A percentile compares a stretch with the other conserved stretches of the same genome.
Evolutionary conservation across 2,888 invertebrate species (phyloP).

Genomic region (Plagodis pulveraria): DNA sequence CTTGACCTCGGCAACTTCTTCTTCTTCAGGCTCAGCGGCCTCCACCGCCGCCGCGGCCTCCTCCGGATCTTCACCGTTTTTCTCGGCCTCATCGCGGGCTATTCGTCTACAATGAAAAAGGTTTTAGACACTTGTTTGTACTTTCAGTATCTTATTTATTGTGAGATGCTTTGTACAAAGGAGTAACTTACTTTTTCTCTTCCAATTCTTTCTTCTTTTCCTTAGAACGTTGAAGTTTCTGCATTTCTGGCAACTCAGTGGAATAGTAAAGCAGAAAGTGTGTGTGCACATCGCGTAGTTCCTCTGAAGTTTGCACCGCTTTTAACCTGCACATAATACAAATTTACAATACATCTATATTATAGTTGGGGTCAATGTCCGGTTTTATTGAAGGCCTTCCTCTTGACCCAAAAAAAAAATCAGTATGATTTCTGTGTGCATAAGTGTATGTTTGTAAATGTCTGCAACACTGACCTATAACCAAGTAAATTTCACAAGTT

Average conservation of each 20-base stretch:
- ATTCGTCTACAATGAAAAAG: constrained; percentile 45
- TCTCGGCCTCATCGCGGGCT: constrained; percentile 80
- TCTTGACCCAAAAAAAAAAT: too few relatives aligned
- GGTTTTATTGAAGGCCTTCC: too few relatives aligned
- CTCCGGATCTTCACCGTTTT: constrained; percentile 87
- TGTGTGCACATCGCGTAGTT: constrained; percentile 95
- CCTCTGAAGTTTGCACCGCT: constrained; percentile 93
- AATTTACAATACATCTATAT: constrained; percentile 1
- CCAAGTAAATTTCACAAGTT: too few relatives aligned
- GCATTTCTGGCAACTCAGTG: constrained; percentile 93
- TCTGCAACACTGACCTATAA: too few relatives aligned
- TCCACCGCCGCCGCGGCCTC: constrained; percentile 85
- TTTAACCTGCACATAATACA: constrained; percentile 77
- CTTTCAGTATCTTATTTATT: not conserved
- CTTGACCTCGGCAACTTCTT: constrained; percentile 88
- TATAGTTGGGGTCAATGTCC: too few relatives aligned
- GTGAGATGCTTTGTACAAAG: not conserved
- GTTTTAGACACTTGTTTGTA: not conserved
- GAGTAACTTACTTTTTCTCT: constrained; percentile 74
- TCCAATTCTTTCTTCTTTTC: constrained; percentile 86
- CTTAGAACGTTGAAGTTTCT: constrained; percentile 88
- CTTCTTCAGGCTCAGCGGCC: constrained; percentile 82
- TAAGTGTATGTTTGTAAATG: too few relatives aligned
- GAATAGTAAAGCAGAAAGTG: constrained; percentile 97
- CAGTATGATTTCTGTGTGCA: too few relatives aligned